Conservation (phyloP, 2,888 invertebrate species). For the Lamellibrachia columna region DNA sequence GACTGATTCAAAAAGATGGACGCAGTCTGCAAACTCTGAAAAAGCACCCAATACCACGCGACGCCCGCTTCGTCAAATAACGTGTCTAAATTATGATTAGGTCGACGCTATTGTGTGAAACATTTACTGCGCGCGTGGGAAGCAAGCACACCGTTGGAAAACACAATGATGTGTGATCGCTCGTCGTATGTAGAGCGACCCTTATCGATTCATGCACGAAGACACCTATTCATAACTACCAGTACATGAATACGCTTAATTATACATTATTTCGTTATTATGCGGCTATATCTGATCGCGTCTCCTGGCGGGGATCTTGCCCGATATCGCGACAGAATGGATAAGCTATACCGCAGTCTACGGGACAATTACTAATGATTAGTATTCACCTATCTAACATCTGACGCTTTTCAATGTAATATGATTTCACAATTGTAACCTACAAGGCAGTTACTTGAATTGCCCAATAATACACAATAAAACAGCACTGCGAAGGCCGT, state of each 20-base stretch:
- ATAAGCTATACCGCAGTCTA: not conserved
- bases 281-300: not conserved
- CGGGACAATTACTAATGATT: conserved; percentile 7
- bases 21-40: not conserved
- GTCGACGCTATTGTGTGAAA: not conserved
- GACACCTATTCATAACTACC: not conserved
- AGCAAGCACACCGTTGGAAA: not conserved
- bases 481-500: not conserved
- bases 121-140: conserved; percentile 16
- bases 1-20: not conserved
- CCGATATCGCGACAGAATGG: not conserved
- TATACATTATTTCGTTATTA: not conserved
- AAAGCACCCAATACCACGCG: not conserved
- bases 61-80: not conserved
- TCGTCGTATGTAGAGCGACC: not conserved
- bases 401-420: not conserved
- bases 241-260: conserved; percentile 1
- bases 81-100: not conserved
- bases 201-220: conserved; percentile 12
- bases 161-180: not conserved
- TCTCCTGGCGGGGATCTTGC: not conserved
- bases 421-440: not conserved
- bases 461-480: not conserved
- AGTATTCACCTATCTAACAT: not conserved
- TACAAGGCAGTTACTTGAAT: not conserved